Evolutionary conservation across 2,113 vertebrate species (phyloP).

Genomic region (Chloropsis cyanopogon): DNA sequence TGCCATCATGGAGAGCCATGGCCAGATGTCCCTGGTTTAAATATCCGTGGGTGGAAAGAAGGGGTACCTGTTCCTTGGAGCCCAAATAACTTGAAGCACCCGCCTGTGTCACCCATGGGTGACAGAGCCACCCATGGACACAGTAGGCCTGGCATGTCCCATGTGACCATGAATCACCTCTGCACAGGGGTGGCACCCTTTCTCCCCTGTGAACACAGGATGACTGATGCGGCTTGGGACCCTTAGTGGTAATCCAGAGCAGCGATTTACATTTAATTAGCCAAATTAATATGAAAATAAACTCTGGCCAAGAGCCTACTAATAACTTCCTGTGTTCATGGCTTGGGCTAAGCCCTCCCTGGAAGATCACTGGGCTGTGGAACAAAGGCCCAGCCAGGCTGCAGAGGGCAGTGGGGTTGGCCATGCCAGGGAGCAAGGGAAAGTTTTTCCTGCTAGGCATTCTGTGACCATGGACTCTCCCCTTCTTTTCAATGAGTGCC

Average conservation of each 20-base stretch:
- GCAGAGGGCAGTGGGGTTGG: background rate
- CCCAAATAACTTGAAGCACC: background rate
- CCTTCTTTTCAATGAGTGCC: background rate
- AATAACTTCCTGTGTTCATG: conserved; percentile 39
- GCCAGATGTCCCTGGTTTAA: conserved; percentile 29
- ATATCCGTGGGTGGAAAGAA: background rate
- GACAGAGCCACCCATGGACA: background rate
- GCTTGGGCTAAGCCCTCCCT: background rate
- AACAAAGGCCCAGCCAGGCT: background rate
- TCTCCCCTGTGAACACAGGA: background rate
- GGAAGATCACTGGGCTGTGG: background rate
- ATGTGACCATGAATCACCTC: background rate
- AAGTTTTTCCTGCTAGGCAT: background rate
- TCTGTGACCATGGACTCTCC: background rate
- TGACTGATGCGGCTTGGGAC: background rate
- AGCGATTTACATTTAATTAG: conserved; percentile 32
- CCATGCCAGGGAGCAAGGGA: background rate
- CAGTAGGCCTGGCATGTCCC: accelerated
- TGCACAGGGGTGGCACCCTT: background rate
- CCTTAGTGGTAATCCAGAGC: background rate
- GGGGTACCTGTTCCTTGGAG: background rate
- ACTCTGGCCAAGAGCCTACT: conserved; percentile 39
- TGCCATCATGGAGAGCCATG: accelerated
- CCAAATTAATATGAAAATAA: conserved; percentile 39
- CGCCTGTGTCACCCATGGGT: background rate